A percentile compares a stretch with the other conserved stretches of the same genome.
phyloP scores from a whole-genome alignment of 2,797 vertebrate species.

The Meriones psammophilus region DNA sequence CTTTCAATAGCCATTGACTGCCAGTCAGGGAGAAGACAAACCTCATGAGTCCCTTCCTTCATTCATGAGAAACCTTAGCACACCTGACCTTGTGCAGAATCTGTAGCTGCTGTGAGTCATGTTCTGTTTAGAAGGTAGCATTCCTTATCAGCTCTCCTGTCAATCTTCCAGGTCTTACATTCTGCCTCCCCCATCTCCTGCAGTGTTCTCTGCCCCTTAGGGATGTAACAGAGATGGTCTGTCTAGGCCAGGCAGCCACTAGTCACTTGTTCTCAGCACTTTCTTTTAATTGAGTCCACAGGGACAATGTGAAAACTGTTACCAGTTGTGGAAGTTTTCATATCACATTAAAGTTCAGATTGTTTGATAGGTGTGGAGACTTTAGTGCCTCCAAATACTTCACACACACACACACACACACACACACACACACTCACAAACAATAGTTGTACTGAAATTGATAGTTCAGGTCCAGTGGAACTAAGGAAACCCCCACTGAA shows the following conservation, averaged over 20 bases:
- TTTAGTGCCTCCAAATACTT: neutral
- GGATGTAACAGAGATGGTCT: neutral
- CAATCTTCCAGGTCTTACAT: neutral
- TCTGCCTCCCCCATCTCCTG: neutral
- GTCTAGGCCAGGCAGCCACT: neutral
- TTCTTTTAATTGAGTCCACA: neutral
- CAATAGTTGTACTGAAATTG: neutral
- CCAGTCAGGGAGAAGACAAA: too few relatives aligned
- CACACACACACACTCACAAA: neutral
- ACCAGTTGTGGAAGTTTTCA: neutral
- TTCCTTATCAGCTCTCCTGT: neutral
- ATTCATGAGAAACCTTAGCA: too few relatives aligned
- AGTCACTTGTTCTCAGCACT: neutral
- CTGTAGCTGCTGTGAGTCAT: neutral
- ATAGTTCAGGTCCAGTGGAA: neutral
- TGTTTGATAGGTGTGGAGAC: neutral
- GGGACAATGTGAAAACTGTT: neutral
- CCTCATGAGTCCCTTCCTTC: neutral
- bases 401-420: neutral
- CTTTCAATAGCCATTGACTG: neutral
- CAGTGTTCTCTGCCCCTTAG: neutral
- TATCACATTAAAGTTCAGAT: neutral
- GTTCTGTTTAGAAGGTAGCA: neutral
- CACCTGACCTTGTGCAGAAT: neutral
- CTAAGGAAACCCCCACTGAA: neutral